These are phyloP conservation scores for Madoqua kirkii DNA, from an alignment of 2,113 vertebrate species.

Conservation along the genomic window DNA sequence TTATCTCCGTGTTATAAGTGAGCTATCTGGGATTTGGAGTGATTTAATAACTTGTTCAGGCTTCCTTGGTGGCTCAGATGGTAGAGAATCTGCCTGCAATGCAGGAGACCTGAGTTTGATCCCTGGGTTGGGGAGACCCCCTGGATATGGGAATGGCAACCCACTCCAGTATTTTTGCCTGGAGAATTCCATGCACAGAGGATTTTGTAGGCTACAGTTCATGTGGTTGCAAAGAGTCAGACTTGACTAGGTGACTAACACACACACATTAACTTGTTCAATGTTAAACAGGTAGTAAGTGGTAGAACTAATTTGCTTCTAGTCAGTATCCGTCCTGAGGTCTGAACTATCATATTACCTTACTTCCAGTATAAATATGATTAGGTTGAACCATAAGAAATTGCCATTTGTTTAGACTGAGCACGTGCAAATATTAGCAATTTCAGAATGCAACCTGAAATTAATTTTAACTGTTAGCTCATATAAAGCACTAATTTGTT, in stretches of 20 bases:
- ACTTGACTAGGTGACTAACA: background rate
- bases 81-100: background rate
- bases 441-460: background rate
- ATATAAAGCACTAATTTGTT: background rate
- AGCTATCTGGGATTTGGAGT: background rate
- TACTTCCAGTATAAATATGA: background rate
- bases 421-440: background rate
- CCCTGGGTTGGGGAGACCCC: background rate
- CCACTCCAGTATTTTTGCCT: background rate
- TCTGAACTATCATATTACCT: background rate
- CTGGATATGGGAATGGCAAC: background rate
- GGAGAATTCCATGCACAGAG: background rate
- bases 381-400: background rate
- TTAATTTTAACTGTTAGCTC: background rate
- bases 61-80: background rate
- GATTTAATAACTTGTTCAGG: background rate
- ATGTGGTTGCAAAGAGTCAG: background rate
- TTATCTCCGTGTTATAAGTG: background rate
- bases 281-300: background rate
- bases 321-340: background rate
- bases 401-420: background rate
- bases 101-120: background rate
- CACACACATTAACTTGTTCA: background rate
- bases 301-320: background rate
- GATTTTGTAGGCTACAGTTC: background rate